Evolutionary conservation across 2,888 invertebrate species (phyloP), one percentile per base, ranked within the genome.

Genomic region (Seira musarum): DNA sequence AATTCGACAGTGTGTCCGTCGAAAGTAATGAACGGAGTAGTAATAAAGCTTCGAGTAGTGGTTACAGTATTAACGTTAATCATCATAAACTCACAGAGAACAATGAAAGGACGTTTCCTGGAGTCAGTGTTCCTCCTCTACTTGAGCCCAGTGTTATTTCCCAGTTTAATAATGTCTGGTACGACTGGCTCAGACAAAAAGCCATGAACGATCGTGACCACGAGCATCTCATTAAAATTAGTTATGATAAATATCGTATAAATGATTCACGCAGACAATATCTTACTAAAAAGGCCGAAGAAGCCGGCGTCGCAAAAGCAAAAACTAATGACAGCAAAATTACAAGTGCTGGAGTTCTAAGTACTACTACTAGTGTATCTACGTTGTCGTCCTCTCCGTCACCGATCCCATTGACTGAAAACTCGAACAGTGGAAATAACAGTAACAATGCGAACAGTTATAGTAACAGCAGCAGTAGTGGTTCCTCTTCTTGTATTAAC

Each of bases 191-290:
- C 19, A 76, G 68, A 53, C 19, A 25, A 5, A 76, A 69, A 69
- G 69, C 69, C 5, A 76, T 76, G 76, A 76, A 69, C 49, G 69
- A 69, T 19, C 64, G 76, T 19, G 68, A 76, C 21, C 76, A 68
- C 5, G 61, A 68, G 1, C 76, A 76, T 17, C 46, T 76, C n/a
- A 17, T 76, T 19, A 61, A 69, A 15, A 19, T 24, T 1, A 61
- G 61, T 8, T 69, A 69, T 21, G 69, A 69, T n/a, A 64, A 69
- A n/a, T 22, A 64, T 30, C 6, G 6, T 13, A 40, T 13, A 40
- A 40, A 40, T 40, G 40, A 40, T 40, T 8, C 13, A 13, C 40
- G 40, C 40, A 40, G 40, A 40, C 40, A 40, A 40, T 40, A 8
- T 13, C 40, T 40, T 13, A 40, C 13, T 8, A 40, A 40, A 13